Conservation (phyloP, 2,888 invertebrate genomes). For the Hermaeophaga mercurialis region DNA sequence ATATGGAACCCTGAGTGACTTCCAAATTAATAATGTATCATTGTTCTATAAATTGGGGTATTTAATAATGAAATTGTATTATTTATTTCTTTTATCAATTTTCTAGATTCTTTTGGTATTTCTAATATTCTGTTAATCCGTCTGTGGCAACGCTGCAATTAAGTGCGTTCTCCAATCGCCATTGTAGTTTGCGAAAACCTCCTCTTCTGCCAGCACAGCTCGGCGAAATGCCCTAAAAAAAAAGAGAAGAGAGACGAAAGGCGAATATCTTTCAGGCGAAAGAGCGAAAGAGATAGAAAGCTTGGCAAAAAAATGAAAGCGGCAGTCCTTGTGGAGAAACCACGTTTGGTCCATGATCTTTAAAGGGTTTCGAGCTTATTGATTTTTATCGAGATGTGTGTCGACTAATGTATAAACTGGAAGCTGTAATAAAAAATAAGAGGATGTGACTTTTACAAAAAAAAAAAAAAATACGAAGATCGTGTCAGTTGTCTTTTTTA, state of each 20-base stretch:
- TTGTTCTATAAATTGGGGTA: no score
- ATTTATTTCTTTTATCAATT: no score
- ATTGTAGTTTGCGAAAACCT: slow-evolving; percentile 22
- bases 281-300: slow-evolving; percentile 33
- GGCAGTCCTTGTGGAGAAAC: slow-evolving; percentile 32
- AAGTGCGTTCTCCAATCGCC: slow-evolving; percentile 28
- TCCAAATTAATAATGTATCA: no score
- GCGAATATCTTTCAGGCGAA: slow-evolving; percentile 6
- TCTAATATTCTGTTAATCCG: no score
- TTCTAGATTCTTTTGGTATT: no score
- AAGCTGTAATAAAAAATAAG: no score
- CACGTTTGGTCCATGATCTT: slow-evolving; percentile 12
- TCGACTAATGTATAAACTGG: no score
- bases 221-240: slow-evolving; percentile 25
- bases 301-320: slow-evolving; percentile 45
- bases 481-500: no score
- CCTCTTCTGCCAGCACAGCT: slow-evolving; percentile 2
- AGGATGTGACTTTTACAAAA: no score
- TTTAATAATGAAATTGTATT: no score
- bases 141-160: slow-evolving; percentile 3
- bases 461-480: no score
- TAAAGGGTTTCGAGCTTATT: neutral
- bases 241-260: slow-evolving; percentile 24
- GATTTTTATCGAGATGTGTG: slow-evolving; percentile 17
- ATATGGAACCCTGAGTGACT: no score